A percentile compares a stretch with the other conserved stretches of the same genome.
These are phyloP conservation scores for Anodontia alba DNA, from an alignment of 2,888 invertebrate genomes.

Conservation along the genomic window DNA sequence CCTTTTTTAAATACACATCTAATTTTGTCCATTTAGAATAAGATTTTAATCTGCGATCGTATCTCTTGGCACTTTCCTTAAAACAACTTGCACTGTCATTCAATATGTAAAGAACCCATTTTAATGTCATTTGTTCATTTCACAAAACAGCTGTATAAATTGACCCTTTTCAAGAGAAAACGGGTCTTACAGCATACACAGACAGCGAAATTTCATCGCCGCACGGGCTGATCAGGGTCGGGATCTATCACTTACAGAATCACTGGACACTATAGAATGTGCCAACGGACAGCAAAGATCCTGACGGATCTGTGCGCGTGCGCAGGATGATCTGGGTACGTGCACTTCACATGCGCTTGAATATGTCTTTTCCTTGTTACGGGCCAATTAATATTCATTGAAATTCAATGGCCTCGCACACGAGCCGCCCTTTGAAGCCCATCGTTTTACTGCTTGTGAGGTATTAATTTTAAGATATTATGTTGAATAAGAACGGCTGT, in stretches of 20 bases:
- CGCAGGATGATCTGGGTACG: too few relatives aligned
- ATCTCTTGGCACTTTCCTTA: slow-evolving; percentile 1
- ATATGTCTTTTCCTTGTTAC: too few relatives aligned
- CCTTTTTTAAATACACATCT: not conserved
- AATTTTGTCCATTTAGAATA: slow-evolving; percentile 5
- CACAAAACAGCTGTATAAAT: slow-evolving; percentile 18
- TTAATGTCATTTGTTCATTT: not conserved
- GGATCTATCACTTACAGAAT: too few relatives aligned
- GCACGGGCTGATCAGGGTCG: too few relatives aligned
- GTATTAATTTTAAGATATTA: slow-evolving; percentile 7
- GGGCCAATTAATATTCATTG: slow-evolving; percentile 15
- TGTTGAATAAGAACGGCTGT: not conserved
- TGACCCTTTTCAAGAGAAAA: too few relatives aligned
- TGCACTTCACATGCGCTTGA: too few relatives aligned
- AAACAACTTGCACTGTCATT: slow-evolving; percentile 17
- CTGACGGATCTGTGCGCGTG: too few relatives aligned
- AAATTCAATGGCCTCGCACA: not conserved
- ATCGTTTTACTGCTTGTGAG: not conserved
- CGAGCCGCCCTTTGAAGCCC: slow-evolving; percentile 12
- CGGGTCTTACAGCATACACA: too few relatives aligned
- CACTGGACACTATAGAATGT: too few relatives aligned
- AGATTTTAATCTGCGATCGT: slow-evolving; percentile 5
- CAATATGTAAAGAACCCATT: slow-evolving; percentile 11
- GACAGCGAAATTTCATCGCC: too few relatives aligned
- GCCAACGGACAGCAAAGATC: too few relatives aligned